These are phyloP conservation scores for Clivina fossor DNA, from an alignment of 2,888 invertebrate species.

Conservation along the genomic window DNA sequence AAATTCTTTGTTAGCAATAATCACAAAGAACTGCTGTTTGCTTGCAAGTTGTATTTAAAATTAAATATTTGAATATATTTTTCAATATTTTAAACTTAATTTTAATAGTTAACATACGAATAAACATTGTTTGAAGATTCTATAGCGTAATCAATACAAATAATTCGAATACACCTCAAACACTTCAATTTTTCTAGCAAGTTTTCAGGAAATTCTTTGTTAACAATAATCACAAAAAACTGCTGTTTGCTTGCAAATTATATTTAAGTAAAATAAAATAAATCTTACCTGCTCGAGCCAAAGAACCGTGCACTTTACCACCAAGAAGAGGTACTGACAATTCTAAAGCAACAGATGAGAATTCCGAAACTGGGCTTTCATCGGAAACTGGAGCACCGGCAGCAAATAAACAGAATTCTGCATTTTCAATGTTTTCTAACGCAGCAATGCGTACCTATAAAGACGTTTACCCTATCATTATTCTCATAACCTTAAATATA, in stretches of 20 bases:
- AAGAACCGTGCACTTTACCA: conserved; percentile 99
- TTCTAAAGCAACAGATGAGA: conserved; percentile 72
- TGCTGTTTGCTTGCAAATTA: conserved; percentile 47
- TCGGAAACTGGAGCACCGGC: conserved; percentile 75
- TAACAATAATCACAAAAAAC: conserved; percentile 39
- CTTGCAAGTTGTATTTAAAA: too few species aligned
- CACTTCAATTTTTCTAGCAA: conserved; percentile 47
- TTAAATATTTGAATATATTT: too few species aligned
- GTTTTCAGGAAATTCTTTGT: conserved; percentile 44
- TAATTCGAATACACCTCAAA: conserved; percentile 45
- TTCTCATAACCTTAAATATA: conserved; percentile 32
- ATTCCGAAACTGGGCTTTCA: conserved; percentile 64
- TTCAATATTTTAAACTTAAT: too few species aligned
- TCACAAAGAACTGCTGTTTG: too few species aligned
- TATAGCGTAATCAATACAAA: conserved; percentile 39
- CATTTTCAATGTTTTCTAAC: conserved; percentile 58
- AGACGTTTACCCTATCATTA: conserved; percentile 26
- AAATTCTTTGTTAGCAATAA: too few species aligned
- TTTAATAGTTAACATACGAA: not conserved
- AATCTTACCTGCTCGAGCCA: conserved; percentile 93
- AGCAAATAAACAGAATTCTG: conserved; percentile 72
- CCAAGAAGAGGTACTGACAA: conserved; percentile 82
- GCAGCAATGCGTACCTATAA: conserved; percentile 63
- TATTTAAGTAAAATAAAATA: too few species aligned
- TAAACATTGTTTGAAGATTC: conserved; percentile 44